Conservation (phyloP, 1,140 invertebrate species). For the Sinella curviseta region DNA sequence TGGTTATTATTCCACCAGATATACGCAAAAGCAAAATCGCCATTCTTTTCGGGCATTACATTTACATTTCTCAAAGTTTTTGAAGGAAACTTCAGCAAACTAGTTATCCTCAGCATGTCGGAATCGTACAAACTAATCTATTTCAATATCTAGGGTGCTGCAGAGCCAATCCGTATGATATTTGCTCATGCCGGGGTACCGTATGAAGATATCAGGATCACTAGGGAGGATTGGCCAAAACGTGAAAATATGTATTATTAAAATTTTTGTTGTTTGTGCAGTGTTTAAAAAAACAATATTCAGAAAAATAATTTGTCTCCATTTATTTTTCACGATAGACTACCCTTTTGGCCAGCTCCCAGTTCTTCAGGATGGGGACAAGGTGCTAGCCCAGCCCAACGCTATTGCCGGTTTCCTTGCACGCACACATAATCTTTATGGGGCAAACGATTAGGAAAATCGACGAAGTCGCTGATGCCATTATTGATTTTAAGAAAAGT, state of each 20-base stretch:
- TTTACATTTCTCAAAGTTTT: no score
- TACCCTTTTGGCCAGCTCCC: conserved; percentile 74
- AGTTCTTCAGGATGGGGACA: conserved; percentile 70
- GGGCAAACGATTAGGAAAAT: conserved; percentile 67
- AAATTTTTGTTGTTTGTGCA: no score
- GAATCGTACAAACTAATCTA: not conserved
- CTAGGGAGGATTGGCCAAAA: conserved; percentile 62
- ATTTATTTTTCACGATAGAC: conserved; percentile 51
- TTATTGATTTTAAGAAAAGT: conserved; percentile 55
- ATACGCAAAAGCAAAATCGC: no score
- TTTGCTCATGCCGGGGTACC: conserved; percentile 64
- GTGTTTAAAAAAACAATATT: no score
- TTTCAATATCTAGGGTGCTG: conserved; percentile 57
- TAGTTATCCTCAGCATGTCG: no score
- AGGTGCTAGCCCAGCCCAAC: conserved; percentile 64
- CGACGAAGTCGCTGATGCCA: conserved; percentile 63
- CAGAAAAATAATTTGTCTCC: not conserved
- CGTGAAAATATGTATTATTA: conserved; percentile 62
- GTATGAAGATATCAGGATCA: conserved; percentile 65
- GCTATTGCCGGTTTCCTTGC: conserved; percentile 72
- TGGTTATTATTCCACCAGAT: no score
- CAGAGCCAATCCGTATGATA: conserved; percentile 69
- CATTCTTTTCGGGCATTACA: no score
- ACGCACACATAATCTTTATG: conserved; percentile 65
- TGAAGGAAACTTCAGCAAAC: no score